Base-by-base conservation (phyloP, 2,113 vertebrate species). In the Oreochromis niloticus region DNA sequence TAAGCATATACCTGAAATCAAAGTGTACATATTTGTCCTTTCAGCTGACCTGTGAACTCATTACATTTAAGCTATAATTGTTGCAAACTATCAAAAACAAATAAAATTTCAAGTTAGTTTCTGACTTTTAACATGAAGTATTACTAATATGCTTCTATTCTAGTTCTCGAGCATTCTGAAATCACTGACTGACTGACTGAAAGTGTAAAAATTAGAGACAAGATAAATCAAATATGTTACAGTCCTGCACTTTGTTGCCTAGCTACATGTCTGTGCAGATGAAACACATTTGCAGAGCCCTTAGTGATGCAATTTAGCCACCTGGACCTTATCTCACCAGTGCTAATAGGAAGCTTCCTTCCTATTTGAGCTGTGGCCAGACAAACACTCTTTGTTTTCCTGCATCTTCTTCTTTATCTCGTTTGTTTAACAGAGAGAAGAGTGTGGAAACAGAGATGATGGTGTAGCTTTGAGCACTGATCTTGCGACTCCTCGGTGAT, bases 311-410 rank as follows among this genome's bases (percentile, higher is more conserved):
- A 14, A 75, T 88, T 87, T 87, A 57, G 57, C 57, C 80, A 68
- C 48, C 66, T 84, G 86, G 80, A 87, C 87, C 55, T 85, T 89
- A 92, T 95, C 91, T 95, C 84, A 78, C 89, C 87, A 59, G 57
- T 16, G 83, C 83, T 90, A 86, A 93, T 89, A 41, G 90, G 82
- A 89, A 86, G 80, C 85, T 84, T 57, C 71, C 85, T 66, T 75
- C 68, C 87, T 85, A 82, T 91, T 83, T 92, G 83, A 90, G 54
- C 89, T 66, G 39, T 22, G 32, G 30, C 39, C 66, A 71, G 13
- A 6, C 66, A 86, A 87, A 80, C 55, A 19, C 16, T 68, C 63
- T 88, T 82, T 87, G 43, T 87, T 85, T 88, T 48, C 32, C 61
- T 79, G 32, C 59, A 88, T 80, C 85, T 82, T 68, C n/a, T 39